Evolutionary conservation across 2,888 invertebrate genomes (phyloP).

Genomic region (Xestia xanthographa): DNA sequence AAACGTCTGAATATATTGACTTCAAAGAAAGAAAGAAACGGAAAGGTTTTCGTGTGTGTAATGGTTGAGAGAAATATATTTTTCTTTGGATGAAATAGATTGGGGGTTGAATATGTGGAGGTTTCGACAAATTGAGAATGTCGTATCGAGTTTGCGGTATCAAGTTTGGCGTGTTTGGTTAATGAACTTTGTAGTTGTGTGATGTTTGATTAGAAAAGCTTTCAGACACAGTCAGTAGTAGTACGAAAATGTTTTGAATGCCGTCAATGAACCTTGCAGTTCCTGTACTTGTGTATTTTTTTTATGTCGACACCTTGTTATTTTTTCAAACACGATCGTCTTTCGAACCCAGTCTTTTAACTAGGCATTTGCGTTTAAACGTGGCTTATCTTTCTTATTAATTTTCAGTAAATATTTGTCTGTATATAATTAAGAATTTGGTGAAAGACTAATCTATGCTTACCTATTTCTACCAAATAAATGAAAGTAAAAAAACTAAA

Average conservation of each 20-base stretch:
- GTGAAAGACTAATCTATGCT: background rate
- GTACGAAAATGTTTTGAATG: background rate
- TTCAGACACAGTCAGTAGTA: background rate
- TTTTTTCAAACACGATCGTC: background rate
- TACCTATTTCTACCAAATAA: background rate
- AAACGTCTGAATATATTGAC: conserved; percentile 53
- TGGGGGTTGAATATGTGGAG: conserved; percentile 8
- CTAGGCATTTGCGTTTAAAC: background rate
- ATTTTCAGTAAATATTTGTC: background rate
- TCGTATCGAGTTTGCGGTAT: conserved; percentile 3
- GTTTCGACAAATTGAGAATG: conserved; percentile 19
- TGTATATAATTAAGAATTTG: background rate
- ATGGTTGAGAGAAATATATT: conserved; percentile 34
- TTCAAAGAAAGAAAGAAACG: conserved; percentile 16
- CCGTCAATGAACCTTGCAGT: background rate
- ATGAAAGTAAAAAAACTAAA: background rate
- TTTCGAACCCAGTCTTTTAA: background rate
- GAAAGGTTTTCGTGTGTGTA: conserved; percentile 31
- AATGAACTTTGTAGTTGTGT: conserved; percentile 4
- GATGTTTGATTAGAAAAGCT: background rate
- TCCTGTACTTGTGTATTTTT: background rate
- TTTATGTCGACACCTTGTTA: background rate
- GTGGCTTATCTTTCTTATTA: background rate
- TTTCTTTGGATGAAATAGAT: conserved; percentile 39
- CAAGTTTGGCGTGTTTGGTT: background rate